Conservation (phyloP, 1,140 invertebrate genomes). For the Drosophila nannoptera region DNA sequence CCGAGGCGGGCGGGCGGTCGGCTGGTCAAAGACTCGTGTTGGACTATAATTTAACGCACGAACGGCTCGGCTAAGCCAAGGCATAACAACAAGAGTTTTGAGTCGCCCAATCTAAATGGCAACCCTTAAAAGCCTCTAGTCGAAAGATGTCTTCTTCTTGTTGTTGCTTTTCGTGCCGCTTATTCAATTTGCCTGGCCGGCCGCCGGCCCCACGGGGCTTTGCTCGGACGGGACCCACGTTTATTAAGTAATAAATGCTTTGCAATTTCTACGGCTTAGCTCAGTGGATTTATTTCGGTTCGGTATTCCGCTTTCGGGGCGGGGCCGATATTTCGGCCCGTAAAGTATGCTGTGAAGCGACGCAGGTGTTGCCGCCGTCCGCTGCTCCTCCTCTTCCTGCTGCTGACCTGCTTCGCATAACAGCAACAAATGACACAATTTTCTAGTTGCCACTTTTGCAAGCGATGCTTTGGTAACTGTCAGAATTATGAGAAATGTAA, state of each 20-base stretch:
- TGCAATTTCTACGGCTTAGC: slow-evolving; percentile 56
- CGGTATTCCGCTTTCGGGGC: slow-evolving; percentile 1
- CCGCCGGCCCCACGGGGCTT: slow-evolving; percentile 3
- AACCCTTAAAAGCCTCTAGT: slow-evolving; percentile 60
- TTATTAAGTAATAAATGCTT: slow-evolving; percentile 74
- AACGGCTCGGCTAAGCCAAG: slow-evolving; percentile 65
- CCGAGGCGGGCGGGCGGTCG: background rate
- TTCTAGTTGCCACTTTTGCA: slow-evolving; percentile 55
- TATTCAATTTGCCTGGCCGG: slow-evolving; percentile 54
- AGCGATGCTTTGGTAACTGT: slow-evolving; percentile 49
- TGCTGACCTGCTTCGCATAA: background rate
- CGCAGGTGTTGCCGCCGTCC: slow-evolving; percentile 5
- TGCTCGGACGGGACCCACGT: slow-evolving; percentile 4
- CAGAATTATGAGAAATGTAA: slow-evolving; percentile 56
- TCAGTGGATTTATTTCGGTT: slow-evolving; percentile 35
- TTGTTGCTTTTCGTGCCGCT: slow-evolving; percentile 1
- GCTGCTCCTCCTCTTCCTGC: background rate
- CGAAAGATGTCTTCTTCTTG: slow-evolving; percentile 39
- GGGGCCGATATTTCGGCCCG: slow-evolving; percentile 25
- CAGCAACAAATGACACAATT: slow-evolving; percentile 56
- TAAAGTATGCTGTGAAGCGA: slow-evolving; percentile 46
- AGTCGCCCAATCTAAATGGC: slow-evolving; percentile 37
- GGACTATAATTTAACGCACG: slow-evolving; percentile 74
- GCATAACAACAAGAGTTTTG: slow-evolving; percentile 35
- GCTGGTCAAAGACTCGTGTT: slow-evolving; percentile 33